Evolutionary conservation across 2,888 invertebrate species (phyloP), one percentile per base, ranked within the genome.

Genomic region (Belgica antarctica): DNA sequence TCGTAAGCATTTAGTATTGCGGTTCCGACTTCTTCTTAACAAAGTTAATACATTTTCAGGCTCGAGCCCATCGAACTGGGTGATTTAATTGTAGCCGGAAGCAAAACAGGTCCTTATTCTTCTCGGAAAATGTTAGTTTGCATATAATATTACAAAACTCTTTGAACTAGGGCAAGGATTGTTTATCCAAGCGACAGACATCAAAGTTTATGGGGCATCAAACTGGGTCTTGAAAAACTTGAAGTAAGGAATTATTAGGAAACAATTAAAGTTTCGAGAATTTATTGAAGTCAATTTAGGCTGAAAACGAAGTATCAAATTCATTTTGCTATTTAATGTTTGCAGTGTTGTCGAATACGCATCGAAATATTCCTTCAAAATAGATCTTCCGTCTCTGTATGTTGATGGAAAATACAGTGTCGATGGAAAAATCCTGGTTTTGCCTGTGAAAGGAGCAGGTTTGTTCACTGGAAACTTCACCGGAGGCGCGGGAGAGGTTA

Each of bases 371-470:
- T 74, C 75, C 7, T 74, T 83, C 17, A 80, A 82, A 52, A 75
- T 85, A 1, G 77, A 78, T 17, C 74, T 86, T n/a, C 83, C 84
- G 0, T 78, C 79, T 72, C 74, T 86, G 22, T 76, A 76, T 71
- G 80, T 85, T 25, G 79, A 82, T 52, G 83, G 83, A 0, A 75
- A 79, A 36, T 86, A 85, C 74, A 79, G 77, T 22, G 75, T 85
- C 1, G 81, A 83, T 73, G 85, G 84, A 3, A 81, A 81, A 72
- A 75, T 86, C 25, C 74, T 85, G 4, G 74, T 84, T 28, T 74
- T 86, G 28, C 83, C 83, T 4, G 78, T 86, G 5, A 79, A 79
- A 62, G 85, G 85, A 52, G 79, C 79, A 28, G 86, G 86, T 0
- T 80, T 81, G 15, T 76, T 85, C 73, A 76, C 75, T 69, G 83